Base-by-base conservation (phyloP, 2,113 vertebrate genomes). In the Cheilinus undulatus region DNA sequence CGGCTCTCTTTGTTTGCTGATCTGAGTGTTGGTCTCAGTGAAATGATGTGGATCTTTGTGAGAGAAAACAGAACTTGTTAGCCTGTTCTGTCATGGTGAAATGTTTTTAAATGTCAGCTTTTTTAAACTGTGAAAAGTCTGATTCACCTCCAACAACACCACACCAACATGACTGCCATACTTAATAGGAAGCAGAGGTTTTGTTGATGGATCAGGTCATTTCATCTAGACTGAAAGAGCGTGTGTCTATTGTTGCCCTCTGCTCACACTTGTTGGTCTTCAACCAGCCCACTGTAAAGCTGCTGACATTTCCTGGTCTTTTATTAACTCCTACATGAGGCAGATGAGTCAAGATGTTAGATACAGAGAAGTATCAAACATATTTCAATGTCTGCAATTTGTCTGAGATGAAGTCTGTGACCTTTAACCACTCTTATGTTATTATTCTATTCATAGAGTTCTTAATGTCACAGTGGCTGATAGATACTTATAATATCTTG, bases 241-340 rank as follows among this genome's bases (percentile, higher is more conserved):
- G 53, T 7, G 38, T 36, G 26, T 62, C 7, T 28, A 42, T 58
- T 1, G 36, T 12, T 59, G 46, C 51, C 40, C 71, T 74, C 53
- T 68, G 26, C 50, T 53, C 32, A 63, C 60, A 17, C 40, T 42
- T 17, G 6, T 3, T 13, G 38, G 22, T 43, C 52, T 28, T 30
- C 45, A 48, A 34, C 24, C 42, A 13, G 23, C 34, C 22, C 3
- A 3, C 64, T 58, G 38, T 57, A 61, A 62, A 49, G 30, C n/a
- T 20, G 12, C 32, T 70, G 53, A 60, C 62, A 64, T 60, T 59
- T 79, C 56, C n/a, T 53, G 61, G 15, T 69, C 45, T 65, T 49
- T 73, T 24, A 68, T 59, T 38, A 45, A 60, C 45, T 51, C 12
- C 19, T 34, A 42, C 42, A 46, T 40, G 57, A 50, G 22, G 49